Conservation (phyloP, 1,140 invertebrate genomes). For the Psilanteris sp. region DNA sequence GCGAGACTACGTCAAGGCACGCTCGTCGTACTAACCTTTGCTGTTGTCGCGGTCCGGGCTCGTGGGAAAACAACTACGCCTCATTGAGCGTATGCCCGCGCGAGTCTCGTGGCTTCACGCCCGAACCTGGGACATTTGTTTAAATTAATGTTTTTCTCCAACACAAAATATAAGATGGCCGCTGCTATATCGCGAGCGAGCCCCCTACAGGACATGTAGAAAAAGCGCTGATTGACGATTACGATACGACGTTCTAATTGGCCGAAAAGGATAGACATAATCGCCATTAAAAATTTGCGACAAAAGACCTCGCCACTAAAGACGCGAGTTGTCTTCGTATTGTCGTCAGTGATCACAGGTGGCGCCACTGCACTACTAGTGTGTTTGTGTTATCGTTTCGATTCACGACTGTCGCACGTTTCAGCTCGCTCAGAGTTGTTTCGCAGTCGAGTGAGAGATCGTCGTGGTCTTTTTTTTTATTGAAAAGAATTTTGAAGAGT, state of each 20-base stretch:
- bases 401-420: too few species aligned
- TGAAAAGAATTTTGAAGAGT: too few species aligned
- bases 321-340: too few species aligned
- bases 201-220: conserved; percentile 67
- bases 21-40: conserved; percentile 76
- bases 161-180: conserved; percentile 81
- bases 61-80: conserved; percentile 75
- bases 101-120: conserved; percentile 73
- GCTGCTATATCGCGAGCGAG: conserved; percentile 75
- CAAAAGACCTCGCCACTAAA: conserved; percentile 9
- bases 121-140: conserved; percentile 76
- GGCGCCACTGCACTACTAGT: conserved; percentile 5
- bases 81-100: conserved; percentile 75
- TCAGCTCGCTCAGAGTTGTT: background rate
- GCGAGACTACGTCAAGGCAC: conserved; percentile 24
- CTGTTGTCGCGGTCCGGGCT: conserved; percentile 78
- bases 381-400: too few species aligned
- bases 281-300: conserved; percentile 21
- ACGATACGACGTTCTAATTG: conserved; percentile 67
- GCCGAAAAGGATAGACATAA: conserved; percentile 45
- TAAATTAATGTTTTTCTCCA: conserved; percentile 79
- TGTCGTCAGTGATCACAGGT: conserved; percentile 1
- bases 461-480: background rate
- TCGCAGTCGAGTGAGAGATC: background rate
- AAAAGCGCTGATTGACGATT: conserved; percentile 68